Evolutionary conservation across 2,113 vertebrate species (phyloP).

Genomic region (Drymodes brunneopygia): DNA sequence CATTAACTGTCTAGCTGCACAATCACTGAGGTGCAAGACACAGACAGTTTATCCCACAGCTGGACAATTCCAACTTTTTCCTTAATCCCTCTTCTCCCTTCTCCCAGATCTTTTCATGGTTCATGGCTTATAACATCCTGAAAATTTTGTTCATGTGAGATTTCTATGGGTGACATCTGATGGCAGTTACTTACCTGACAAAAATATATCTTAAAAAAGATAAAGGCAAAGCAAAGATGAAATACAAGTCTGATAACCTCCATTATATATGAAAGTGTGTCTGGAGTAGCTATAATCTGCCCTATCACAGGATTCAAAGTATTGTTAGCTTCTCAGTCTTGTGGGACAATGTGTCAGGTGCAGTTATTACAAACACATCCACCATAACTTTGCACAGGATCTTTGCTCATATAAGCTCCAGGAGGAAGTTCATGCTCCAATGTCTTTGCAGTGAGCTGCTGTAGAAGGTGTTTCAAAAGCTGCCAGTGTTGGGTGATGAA

Average conservation of each 20-base stretch:
- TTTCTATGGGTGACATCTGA: neutral
- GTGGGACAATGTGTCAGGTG: neutral
- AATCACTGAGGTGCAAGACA: neutral
- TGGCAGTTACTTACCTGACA: neutral
- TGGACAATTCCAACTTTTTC: neutral
- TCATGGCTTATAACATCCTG: neutral
- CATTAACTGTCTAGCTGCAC: neutral
- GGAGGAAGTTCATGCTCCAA: neutral
- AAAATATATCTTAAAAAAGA: neutral
- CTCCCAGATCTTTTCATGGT: neutral
- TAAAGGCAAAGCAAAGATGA: neutral
- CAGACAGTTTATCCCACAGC: neutral
- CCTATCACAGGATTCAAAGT: neutral
- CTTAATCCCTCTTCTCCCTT: neutral
- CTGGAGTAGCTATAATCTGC: neutral
- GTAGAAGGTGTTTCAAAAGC: neutral
- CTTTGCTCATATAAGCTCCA: neutral
- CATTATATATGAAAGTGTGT: neutral
- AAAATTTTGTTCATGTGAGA: neutral
- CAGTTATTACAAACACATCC: neutral
- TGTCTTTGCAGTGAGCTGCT: neutral
- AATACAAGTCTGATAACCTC: neutral
- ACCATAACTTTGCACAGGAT: neutral
- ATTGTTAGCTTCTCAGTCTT: neutral
- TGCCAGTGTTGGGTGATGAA: neutral